Percentiles rank a stretch among this genome's conserved stretches.
These are phyloP conservation scores for Coptodon bakossiorum DNA, from an alignment of 2,113 vertebrate species.

Conservation along the genomic window DNA sequence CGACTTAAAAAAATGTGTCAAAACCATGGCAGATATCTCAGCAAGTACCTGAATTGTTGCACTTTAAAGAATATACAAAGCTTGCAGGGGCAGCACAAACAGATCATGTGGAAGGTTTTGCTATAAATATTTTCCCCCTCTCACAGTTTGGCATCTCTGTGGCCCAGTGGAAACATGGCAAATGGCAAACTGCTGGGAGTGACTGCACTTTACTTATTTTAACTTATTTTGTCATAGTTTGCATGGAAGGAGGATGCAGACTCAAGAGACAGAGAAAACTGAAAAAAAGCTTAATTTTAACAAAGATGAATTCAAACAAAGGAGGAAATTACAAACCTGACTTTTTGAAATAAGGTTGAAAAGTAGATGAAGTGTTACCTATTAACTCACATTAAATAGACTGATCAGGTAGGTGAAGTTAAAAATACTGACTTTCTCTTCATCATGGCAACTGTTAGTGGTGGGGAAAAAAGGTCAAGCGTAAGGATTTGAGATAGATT, in stretches of 20 bases:
- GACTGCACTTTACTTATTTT: not conserved
- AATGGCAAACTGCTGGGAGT: not conserved
- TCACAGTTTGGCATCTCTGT: not conserved
- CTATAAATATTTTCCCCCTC: not conserved
- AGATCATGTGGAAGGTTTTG: not conserved
- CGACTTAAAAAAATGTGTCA: not conserved
- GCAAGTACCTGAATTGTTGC: not conserved
- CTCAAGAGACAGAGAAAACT: not conserved
- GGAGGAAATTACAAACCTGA: not conserved
- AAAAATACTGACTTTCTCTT: not conserved
- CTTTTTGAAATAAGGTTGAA: not conserved
- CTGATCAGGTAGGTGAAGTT: not conserved
- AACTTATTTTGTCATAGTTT: not conserved
- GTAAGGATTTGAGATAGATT: not conserved
- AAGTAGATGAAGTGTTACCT: not conserved
- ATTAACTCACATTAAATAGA: not conserved
- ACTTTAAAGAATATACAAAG: not conserved
- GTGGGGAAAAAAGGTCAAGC: not conserved
- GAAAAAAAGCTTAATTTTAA: not conserved
- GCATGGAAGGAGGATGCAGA: not conserved
- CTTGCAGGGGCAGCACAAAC: not conserved
- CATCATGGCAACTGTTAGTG: not conserved
- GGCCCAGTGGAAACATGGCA: not conserved
- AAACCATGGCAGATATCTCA: not conserved
- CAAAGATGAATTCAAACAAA: not conserved